Evolutionary conservation across 2,888 invertebrate species (phyloP), one percentile per base, ranked within the genome.

Genomic region (Epinotia bilunana): DNA sequence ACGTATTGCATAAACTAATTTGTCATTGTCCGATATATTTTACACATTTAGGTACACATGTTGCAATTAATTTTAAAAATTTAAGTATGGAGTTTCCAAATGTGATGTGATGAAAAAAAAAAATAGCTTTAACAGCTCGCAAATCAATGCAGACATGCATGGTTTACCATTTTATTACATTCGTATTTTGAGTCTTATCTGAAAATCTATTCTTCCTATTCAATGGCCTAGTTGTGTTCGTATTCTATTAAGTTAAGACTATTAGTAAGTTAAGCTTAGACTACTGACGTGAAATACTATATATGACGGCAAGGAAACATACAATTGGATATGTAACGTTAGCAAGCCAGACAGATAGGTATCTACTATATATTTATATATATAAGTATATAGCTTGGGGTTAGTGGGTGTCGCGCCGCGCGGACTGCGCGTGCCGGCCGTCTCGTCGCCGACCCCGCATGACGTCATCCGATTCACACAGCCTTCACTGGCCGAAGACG

Each of bases 351-450:
- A 46, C n/a, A 53, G 53, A 53, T 53, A 53, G n/a, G 53, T 7
- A 53, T 53, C 16, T n/a, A 53, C 16, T 49, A 16, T 49, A 53
- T n/a, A 53, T n/a, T 6, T 53, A 7, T 53, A 53, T 53, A 53
- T n/a, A n/a, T 28, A 28, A 28, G 23, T 28, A 28, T 16, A 53
- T n/a, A 53, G 53, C 53, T 53, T n/a, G n/a, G 16, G 53, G 53
- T 53, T 53, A 5, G 28, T 12, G 55, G 9, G 18, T 18, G 33
- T 18, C 76, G 80, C 82, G 83, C 84, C 86, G 79, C 81, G 83
- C 83, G 73, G 86, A 82, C 83, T 85, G 79, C 78, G 72, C 58
- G 23, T 64, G 46, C 53, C 70, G 18, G 60, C 68, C 33, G 72
- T 20, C 20, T 2, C 23, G 23, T 63, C 70, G 70, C 75, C 72